Evolutionary conservation across 2,888 invertebrate genomes (phyloP).

Genomic region (Adineta ricciae): DNA sequence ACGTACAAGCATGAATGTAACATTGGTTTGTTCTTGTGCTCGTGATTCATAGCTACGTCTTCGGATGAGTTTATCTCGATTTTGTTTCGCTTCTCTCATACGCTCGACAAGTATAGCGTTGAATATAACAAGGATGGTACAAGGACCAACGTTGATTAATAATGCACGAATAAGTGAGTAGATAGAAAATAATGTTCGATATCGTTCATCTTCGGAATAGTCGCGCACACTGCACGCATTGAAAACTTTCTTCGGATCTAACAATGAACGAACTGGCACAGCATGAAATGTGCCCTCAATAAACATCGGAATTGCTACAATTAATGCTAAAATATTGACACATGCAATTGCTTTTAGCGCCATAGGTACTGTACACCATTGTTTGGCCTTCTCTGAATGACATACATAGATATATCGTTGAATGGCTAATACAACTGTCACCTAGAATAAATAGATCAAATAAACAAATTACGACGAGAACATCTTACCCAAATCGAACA

Average conservation of each 20-base stretch:
- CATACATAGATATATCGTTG: constrained; percentile 90
- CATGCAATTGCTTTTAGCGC: constrained; percentile 43
- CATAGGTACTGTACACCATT: constrained; percentile 60
- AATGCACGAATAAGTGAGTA: constrained; percentile 69
- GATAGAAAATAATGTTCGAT: constrained; percentile 66
- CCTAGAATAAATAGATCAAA: background rate
- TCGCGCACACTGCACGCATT: constrained; percentile 37
- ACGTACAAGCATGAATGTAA: constrained; percentile 1
- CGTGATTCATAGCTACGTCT: background rate
- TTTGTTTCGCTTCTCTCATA: constrained; percentile 69
- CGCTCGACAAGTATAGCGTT: constrained; percentile 76
- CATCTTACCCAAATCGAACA: constrained; percentile 69
- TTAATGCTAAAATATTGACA: constrained; percentile 41
- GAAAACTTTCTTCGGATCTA: constrained; percentile 38
- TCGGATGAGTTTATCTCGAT: constrained; percentile 64
- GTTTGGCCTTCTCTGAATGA: constrained; percentile 74
- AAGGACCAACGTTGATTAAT: constrained; percentile 81
- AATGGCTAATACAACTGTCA: constrained; percentile 76
- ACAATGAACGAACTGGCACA: constrained; percentile 27
- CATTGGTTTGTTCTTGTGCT: constrained; percentile 13
- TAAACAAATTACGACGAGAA: background rate
- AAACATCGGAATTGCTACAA: constrained; percentile 7
- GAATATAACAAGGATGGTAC: constrained; percentile 73
- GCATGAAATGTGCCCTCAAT: background rate
- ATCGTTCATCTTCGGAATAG: constrained; percentile 28